Evolutionary conservation across 2,113 vertebrate species (phyloP).

Genomic region (Heterotis niloticus): DNA sequence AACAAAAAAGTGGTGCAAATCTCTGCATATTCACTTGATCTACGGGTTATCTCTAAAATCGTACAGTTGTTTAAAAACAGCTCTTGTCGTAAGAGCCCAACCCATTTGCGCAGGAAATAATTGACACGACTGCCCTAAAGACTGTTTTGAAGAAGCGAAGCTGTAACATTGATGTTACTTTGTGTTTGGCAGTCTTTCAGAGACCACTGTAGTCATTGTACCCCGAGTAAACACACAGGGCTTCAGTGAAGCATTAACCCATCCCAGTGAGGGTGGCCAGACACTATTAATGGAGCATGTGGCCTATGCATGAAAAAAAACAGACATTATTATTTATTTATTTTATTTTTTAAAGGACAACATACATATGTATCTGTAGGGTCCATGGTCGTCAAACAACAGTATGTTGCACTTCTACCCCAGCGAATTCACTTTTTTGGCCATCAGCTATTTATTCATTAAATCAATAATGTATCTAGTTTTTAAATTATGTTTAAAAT

Average conservation of each 20-base stretch:
- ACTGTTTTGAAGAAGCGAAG: not conserved
- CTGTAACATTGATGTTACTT: not conserved
- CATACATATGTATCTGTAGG: no score
- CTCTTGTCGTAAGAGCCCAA: not conserved
- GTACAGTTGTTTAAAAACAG: not conserved
- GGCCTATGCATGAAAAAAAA: not conserved
- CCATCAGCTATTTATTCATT: not conserved
- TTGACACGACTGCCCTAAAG: not conserved
- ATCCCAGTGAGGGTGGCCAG: not conserved
- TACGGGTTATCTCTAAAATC: not conserved
- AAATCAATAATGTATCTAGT: no score
- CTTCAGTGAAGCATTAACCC: not conserved
- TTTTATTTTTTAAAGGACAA: not conserved
- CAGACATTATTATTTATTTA: slow-evolving; percentile 23
- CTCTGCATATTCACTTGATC: not conserved
- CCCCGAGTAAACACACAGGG: not conserved
- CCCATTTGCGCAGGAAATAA: slow-evolving; percentile 2
- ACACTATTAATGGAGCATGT: slow-evolving; percentile 19
- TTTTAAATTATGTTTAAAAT: not conserved
- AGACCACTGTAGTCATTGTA: not conserved
- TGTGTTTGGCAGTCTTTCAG: not conserved
- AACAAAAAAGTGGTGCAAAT: not conserved
- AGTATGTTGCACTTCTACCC: not conserved
- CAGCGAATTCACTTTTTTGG: not conserved
- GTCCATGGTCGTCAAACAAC: no score